These are phyloP conservation scores for Cephus runcator DNA, from an alignment of 2,888 invertebrate genomes.

Conservation along the genomic window DNA sequence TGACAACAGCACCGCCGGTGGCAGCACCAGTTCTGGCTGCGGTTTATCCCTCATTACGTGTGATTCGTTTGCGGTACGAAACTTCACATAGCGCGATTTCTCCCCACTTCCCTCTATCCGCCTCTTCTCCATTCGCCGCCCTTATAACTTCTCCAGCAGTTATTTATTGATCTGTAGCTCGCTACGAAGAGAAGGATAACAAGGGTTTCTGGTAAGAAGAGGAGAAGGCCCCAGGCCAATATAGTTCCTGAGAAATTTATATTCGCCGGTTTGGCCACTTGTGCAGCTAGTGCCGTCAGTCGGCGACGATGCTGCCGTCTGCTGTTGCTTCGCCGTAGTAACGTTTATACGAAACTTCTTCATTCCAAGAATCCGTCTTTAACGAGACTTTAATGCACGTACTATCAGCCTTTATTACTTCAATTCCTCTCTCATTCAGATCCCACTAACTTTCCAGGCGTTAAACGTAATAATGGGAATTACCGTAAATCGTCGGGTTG, in stretches of 20 bases:
- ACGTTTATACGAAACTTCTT: no score
- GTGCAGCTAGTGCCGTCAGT: no score
- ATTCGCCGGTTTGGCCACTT: not conserved
- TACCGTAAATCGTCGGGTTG: no score
- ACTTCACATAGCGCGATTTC: slow-evolving; percentile 13
- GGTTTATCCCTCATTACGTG: slow-evolving; percentile 52
- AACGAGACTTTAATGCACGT: no score
- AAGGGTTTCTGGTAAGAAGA: slow-evolving; percentile 29
- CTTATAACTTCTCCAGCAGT: slow-evolving; percentile 20
- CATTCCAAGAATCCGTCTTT: no score
- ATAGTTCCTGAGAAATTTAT: slow-evolving; percentile 22
- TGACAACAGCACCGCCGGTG: not conserved
- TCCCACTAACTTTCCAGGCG: no score
- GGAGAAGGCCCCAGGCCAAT: slow-evolving; percentile 22
- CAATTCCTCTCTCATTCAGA: no score
- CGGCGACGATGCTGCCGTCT: no score
- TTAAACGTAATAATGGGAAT: no score
- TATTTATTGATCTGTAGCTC: slow-evolving; percentile 44
- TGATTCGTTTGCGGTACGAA: slow-evolving; percentile 46
- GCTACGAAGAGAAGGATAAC: slow-evolving; percentile 41
- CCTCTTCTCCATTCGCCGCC: not conserved
- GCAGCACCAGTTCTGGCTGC: slow-evolving; percentile 28
- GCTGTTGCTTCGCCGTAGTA: no score
- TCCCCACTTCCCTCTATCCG: not conserved
- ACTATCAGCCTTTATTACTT: no score